Percentiles rank a stretch among this genome's conserved stretches.
Conservation (phyloP, 1,140 invertebrate genomes). For the Eubasilissa regina region DNA sequence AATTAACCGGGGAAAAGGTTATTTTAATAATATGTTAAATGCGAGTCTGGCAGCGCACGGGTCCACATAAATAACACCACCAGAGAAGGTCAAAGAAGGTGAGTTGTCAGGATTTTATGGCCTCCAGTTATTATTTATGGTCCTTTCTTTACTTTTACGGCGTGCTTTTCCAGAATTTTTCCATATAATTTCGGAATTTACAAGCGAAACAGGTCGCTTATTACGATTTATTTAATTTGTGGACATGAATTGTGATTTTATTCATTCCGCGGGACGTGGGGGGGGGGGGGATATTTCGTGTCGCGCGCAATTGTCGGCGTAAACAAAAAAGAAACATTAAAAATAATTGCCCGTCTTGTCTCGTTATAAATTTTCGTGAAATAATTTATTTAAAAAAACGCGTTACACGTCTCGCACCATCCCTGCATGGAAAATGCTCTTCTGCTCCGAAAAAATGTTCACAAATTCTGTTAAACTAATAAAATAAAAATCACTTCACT, state of each 20-base stretch:
- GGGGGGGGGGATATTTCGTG: background rate
- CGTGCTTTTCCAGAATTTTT: background rate
- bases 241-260: conserved; percentile 24
- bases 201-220: background rate
- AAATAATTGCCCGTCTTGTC: background rate
- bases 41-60: no score
- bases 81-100: background rate
- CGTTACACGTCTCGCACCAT: no score
- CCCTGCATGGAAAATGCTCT: no score
- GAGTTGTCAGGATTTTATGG: background rate
- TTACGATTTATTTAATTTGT: conserved; percentile 32
- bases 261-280: background rate
- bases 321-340: conserved; percentile 4
- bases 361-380: no score
- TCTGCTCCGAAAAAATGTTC: no score
- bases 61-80: no score
- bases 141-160: background rate
- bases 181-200: conserved; percentile 11
- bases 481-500: no score
- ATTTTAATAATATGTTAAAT: no score
- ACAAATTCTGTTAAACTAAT: no score
- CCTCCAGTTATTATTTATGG: background rate
- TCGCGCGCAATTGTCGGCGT: conserved; percentile 1
- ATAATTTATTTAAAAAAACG: no score
- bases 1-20: no score